These are phyloP conservation scores for Oreohelix idahoensis DNA, from an alignment of 1,140 invertebrate genomes.

Conservation along the genomic window DNA sequence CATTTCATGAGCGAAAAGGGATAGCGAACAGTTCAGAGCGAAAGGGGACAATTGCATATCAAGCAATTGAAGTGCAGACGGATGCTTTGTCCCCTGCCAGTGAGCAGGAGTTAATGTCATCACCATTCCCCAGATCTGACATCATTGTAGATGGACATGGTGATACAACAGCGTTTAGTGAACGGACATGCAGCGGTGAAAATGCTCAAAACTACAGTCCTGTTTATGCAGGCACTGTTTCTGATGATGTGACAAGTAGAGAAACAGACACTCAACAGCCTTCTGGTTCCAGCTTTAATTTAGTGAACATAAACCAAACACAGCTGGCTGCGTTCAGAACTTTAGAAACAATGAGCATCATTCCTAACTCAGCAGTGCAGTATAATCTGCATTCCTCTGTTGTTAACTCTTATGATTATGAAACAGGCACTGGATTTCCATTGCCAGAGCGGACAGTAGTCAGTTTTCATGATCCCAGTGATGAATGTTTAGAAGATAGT, in stretches of 20 bases:
- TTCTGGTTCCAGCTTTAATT: not conserved
- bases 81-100: slow-evolving; percentile 47
- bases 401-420: not conserved
- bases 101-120: slow-evolving; percentile 45
- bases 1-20: slow-evolving; percentile 17
- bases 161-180: slow-evolving; percentile 4
- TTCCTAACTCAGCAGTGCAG: not conserved
- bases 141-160: slow-evolving; percentile 51
- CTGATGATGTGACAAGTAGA: not conserved
- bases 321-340: not conserved
- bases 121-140: slow-evolving; percentile 44
- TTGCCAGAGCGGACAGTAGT: not conserved
- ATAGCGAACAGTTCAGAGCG: slow-evolving; percentile 35
- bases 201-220: slow-evolving; percentile 16
- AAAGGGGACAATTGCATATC: slow-evolving; percentile 44
- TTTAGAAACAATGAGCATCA: not conserved
- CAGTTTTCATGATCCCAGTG: slow-evolving; percentile 32
- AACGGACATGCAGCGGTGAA: not conserved
- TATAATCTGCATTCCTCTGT: not conserved
- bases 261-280: not conserved
- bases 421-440: not conserved
- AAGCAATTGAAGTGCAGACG: slow-evolving; percentile 47
- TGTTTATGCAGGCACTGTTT: slow-evolving; percentile 19
- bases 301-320: not conserved
- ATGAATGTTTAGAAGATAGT: slow-evolving; percentile 14